These are phyloP conservation scores for Pocillopora grandis DNA, from an alignment of 92 coral and sea anemone species.

Conservation along the genomic window DNA sequence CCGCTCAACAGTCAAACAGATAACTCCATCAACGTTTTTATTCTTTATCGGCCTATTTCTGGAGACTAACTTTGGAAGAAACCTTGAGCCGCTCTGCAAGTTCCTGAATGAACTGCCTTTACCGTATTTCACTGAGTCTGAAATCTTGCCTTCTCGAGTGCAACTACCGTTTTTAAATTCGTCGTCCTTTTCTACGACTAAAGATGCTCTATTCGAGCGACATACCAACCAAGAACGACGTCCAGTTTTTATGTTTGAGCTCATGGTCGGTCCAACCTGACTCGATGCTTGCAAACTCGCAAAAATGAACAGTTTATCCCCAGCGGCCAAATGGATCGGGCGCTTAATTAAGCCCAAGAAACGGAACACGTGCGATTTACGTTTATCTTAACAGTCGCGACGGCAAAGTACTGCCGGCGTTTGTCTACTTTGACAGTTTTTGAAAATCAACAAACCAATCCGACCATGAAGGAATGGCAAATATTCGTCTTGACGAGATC, in stretches of 20 bases:
- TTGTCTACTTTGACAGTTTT: no score
- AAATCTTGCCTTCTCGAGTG: not conserved
- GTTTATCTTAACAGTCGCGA: no score
- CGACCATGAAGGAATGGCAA: no score
- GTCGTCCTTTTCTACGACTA: not conserved
- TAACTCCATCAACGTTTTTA: not conserved
- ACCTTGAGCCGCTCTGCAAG: slow-evolving; percentile 3
- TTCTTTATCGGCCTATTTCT: not conserved
- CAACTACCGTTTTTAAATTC: not conserved
- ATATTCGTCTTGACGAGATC: no score
- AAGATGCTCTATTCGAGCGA: not conserved
- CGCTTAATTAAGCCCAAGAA: no score
- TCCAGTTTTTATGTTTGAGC: not conserved
- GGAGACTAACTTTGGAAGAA: slow-evolving; percentile 34
- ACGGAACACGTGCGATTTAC: no score
- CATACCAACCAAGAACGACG: not conserved
- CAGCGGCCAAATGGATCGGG: no score
- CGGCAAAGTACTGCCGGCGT: no score
- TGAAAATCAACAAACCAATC: no score
- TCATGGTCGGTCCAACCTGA: not conserved
- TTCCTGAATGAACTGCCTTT: no score
- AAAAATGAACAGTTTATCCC: no score
- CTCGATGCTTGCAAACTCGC: no score
- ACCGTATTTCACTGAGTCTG: not conserved
- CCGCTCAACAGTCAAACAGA: not conserved